phyloP scores from a whole-genome alignment of 2,797 vertebrate species.

The Mormyrus proboscirostris region DNA sequence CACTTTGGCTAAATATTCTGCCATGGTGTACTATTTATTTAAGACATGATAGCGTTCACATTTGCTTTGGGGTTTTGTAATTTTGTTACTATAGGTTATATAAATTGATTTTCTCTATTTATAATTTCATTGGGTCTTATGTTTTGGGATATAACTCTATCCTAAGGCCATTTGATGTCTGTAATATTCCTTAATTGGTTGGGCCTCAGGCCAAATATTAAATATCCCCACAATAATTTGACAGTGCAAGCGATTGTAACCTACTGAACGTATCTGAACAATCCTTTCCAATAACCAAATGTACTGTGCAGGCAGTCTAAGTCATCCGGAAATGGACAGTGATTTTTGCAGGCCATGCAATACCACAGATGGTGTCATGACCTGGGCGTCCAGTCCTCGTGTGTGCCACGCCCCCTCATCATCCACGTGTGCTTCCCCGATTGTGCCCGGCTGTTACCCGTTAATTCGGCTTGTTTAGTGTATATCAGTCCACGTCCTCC shows the following conservation, averaged over 20 bases:
- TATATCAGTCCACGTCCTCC: too few species aligned
- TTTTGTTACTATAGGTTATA: conserved; percentile 4
- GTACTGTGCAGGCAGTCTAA: neutral
- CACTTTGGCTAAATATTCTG: conserved; percentile 10
- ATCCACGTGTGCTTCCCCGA: too few species aligned
- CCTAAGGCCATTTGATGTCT: conserved; percentile 9
- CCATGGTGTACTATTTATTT: neutral
- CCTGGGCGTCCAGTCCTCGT: too few species aligned
- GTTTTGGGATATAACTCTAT: conserved; percentile 8
- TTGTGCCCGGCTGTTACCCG: too few species aligned
- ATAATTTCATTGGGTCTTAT: conserved; percentile 1
- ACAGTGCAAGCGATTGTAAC: neutral
- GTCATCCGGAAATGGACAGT: neutral
- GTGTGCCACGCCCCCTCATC: too few species aligned
- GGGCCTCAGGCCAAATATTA: neutral
- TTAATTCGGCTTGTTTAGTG: too few species aligned
- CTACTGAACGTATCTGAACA: neutral
- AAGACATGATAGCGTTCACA: neutral
- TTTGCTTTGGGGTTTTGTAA: conserved; percentile 11
- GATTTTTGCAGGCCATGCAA: neutral
- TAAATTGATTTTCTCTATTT: conserved; percentile 8
- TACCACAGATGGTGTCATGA: neutral
- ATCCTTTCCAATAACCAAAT: neutral
- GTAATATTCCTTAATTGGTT: conserved; percentile 4
- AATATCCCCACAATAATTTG: conserved; percentile 10